Evolutionary conservation across 2,797 vertebrate species (phyloP), one percentile per base, ranked within the genome.

Genomic region (Sciurus carolinensis): DNA sequence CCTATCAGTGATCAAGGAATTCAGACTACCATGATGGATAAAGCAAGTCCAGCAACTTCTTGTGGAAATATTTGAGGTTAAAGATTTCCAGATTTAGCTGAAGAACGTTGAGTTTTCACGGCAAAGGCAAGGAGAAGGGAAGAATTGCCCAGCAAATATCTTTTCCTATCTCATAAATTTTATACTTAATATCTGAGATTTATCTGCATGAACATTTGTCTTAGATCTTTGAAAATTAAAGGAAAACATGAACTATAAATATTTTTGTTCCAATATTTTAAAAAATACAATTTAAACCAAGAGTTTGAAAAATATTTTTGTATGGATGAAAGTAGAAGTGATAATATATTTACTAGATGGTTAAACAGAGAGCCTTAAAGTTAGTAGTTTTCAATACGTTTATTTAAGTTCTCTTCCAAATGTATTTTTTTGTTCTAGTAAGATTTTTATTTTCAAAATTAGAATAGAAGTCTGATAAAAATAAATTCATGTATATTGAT

Each of bases 331-430:
- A 52, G 3, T 59, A 67, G 54, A 92, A 89, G 5, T 94, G 79
- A 94, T 90, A 76, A 89, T 69, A 62, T 2, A 36, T 69, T 3
- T 81, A 69, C 6, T 36, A 73, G 13, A 76, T 92, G 30, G 77
- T 90, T 26, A 82, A 73, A 1, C 0, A 12, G 17, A 4, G 9
- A 15, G 15, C 18, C 18, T 57, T 57, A 20, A 20, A 57, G 22
- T 22, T 57, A 22, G 22, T 57, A 57, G 54, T 57, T 57, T 30
- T 9, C 44, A 7, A 47, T 47, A 47, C 22, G 20, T 57, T 57
- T 26, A n/a, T 77, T 47, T 86, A 69, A 64, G 8, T 82, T 93
- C 87, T 93, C 44, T 90, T 71, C 30, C 50, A 87, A 69, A 6
- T 89, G 15, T 77, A 71, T 17, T 62, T 47, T 44, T 17, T 72